Base-by-base conservation (phyloP, 2,888 invertebrate species). In the Athalia rosae region DNA sequence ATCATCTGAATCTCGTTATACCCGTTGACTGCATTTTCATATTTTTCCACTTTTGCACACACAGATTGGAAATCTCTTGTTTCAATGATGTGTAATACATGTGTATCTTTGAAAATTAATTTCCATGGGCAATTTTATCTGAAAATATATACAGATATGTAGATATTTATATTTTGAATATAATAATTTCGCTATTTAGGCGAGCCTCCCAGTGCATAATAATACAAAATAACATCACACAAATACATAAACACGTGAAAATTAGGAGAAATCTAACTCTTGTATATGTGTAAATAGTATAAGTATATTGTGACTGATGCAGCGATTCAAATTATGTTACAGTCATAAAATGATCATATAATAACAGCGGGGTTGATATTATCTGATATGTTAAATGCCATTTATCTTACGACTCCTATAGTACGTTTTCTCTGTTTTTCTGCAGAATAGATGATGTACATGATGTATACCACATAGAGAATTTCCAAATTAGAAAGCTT, bases 241-340 rank as follows among this genome's bases (percentile, higher is more conserved):
- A 79, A 62, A 43, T 13, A 76, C 76, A 76, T 64, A 74, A 79
- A 61, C 77, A 74, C 43, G 62, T 62, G 64, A 76, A 77, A 66
- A 43, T 61, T 61, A 66, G 9, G 53, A 56, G 7, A 48, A 47
- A 45, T 48, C 4, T 56, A 11, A 58, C 15, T 76, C n/a, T 78
- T 83, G 82, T 82, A 84, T 79, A 83, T 82, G 81, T 86, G 85
- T 86, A 85, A 77, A 85, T 84, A 85, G 79, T 62, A 9, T 73
- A 53, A 61, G 62, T 62, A 61, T 48, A 47, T 77, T n/a, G 48
- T 62, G 67, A 71, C 58, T 77, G 58, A 59, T 69, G 67, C 59
- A 77, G 66, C 53, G 53, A 50, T 73, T 62, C 43, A 53, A 73
- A 62, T 15, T 59, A 71, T 53, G 41, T 77, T 45, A 43, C 73